These are phyloP conservation scores for Calcarius lapponicus DNA, from an alignment of 2,797 vertebrate species.

Conservation along the genomic window DNA sequence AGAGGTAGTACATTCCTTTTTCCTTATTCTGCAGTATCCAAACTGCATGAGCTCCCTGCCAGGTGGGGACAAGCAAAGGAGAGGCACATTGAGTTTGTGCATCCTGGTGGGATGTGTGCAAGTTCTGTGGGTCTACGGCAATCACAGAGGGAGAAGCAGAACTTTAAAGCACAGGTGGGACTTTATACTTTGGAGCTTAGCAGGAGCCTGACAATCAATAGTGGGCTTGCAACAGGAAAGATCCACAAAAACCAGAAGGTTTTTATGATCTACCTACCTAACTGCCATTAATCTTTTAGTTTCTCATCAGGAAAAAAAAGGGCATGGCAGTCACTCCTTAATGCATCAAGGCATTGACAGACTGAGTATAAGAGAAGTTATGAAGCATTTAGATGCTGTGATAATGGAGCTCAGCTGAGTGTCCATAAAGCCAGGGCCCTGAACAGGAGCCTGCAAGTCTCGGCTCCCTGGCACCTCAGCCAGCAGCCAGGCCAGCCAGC, in stretches of 20 bases:
- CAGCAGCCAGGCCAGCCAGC: neutral
- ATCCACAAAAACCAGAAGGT: neutral
- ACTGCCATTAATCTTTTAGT: neutral
- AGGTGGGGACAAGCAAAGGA: neutral
- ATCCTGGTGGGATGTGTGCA: neutral
- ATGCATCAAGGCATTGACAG: neutral
- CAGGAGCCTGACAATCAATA: neutral
- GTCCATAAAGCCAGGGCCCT: neutral
- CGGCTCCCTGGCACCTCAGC: constrained; percentile 19
- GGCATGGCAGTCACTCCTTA: neutral
- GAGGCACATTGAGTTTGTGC: neutral
- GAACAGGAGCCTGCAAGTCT: constrained; percentile 51
- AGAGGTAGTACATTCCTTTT: neutral
- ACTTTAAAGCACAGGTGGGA: neutral
- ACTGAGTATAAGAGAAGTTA: neutral
- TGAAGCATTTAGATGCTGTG: constrained; percentile 12
- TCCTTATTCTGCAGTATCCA: neutral
- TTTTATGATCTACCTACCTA: neutral
- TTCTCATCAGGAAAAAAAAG: neutral
- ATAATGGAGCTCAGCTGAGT: constrained; percentile 33
- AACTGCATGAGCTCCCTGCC: neutral
- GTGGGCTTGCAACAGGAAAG: neutral
- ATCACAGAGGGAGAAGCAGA: neutral
- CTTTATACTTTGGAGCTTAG: neutral
- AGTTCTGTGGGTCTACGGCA: neutral